These are phyloP conservation scores for Oegoconia quadripuncta DNA, from an alignment of 2,888 invertebrate species.

Conservation along the genomic window DNA sequence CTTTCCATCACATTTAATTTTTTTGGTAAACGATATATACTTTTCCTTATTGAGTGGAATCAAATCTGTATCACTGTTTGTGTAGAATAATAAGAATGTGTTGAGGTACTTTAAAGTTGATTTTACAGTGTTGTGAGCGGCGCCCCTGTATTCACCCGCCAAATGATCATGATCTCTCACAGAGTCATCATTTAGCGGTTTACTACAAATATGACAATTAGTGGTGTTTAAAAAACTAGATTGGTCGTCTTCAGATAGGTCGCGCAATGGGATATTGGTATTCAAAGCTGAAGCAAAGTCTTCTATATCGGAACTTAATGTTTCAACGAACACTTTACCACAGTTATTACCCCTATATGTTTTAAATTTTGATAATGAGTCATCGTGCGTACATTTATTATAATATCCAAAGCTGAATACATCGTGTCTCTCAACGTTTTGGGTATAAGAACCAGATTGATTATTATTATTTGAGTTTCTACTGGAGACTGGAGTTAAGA, in stretches of 20 bases:
- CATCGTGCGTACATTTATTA: conserved; percentile 29
- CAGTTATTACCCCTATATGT: conserved; percentile 26
- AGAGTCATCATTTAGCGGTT: conserved; percentile 13
- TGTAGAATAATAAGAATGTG: conserved; percentile 24
- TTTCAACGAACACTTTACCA: conserved; percentile 26
- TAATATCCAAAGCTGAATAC: conserved; percentile 32
- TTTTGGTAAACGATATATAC: conserved; percentile 36
- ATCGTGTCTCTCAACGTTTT: conserved; percentile 25
- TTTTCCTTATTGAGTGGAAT: conserved; percentile 32
- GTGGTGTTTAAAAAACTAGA: conserved; percentile 6
- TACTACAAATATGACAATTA: conserved; percentile 21
- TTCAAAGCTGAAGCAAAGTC: conserved; percentile 12
- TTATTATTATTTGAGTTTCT: conserved; percentile 19
- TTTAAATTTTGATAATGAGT: conserved; percentile 24
- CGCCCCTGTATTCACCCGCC: conserved; percentile 27
- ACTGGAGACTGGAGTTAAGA: conserved; percentile 26
- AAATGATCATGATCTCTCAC: conserved; percentile 21
- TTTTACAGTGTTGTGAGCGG: conserved; percentile 25
- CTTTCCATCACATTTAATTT: no score
- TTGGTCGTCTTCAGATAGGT: conserved; percentile 1
- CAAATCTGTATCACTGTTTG: conserved; percentile 22
- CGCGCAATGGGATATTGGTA: conserved; percentile 13
- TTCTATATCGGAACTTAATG: conserved; percentile 18
- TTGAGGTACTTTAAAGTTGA: conserved; percentile 19
- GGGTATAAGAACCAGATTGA: conserved; percentile 20